Evolutionary conservation across 92 coral and sea anemone genomes (phyloP).

Genomic region (Heliopora coerulea): DNA sequence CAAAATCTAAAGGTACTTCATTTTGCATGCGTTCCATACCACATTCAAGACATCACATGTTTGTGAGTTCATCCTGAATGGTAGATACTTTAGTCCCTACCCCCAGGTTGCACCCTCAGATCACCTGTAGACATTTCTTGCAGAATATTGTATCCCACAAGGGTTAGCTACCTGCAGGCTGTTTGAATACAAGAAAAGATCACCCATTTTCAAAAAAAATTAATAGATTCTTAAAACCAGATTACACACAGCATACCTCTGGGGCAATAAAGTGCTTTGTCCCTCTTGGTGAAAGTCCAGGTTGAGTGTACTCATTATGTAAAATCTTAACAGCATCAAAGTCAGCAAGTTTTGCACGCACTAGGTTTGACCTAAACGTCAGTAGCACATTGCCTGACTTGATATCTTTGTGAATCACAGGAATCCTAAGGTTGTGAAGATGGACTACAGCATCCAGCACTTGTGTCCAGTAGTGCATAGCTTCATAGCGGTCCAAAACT

Average conservation of each 20-base stretch:
- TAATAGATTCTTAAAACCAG: no score
- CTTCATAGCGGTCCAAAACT: conserved; percentile 51
- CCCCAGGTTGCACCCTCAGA: no score
- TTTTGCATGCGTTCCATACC: no score
- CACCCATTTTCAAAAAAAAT: no score
- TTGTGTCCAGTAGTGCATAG: conserved; percentile 68
- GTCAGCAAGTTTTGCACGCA: conserved; percentile 80
- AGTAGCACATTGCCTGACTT: conserved; percentile 81
- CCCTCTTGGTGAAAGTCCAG: conserved; percentile 66
- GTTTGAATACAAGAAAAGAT: no score
- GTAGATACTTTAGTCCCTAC: no score
- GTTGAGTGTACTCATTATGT: conserved; percentile 57
- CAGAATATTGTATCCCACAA: neutral
- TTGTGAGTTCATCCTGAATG: no score
- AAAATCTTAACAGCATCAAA: conserved; percentile 73
- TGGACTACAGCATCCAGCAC: conserved; percentile 58
- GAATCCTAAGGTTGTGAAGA: conserved; percentile 49
- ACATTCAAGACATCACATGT: no score
- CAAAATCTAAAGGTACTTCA: no score
- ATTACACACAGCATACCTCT: conserved; percentile 62
- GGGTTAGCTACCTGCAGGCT: neutral
- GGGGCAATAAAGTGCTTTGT: conserved; percentile 71
- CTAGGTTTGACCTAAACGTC: conserved; percentile 40
- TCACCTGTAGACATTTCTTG: neutral
- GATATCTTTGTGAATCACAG: conserved; percentile 78